Conservation (phyloP, 2,888 invertebrate genomes). For the Nemotelus pantherinus region DNA sequence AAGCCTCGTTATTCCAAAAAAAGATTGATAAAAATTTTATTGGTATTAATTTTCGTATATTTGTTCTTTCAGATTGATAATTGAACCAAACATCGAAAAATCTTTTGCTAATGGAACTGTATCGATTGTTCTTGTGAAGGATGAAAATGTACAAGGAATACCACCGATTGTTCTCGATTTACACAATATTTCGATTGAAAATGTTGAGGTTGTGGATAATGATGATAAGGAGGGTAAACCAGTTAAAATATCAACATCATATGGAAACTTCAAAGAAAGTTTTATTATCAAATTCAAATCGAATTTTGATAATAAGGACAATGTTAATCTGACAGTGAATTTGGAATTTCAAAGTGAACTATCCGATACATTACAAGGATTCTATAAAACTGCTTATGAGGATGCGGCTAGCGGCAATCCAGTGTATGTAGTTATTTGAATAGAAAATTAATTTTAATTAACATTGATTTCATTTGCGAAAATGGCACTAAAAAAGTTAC, state of each 20-base stretch:
- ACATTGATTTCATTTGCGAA: neutral
- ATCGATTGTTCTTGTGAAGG: conserved; percentile 59
- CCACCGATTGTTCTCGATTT: conserved; percentile 64
- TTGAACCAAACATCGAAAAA: conserved; percentile 61
- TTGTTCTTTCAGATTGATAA: conserved; percentile 57
- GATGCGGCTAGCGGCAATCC: conserved; percentile 61
- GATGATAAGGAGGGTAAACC: conserved; percentile 53
- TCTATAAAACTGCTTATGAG: conserved; percentile 67
- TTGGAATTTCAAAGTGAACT: conserved; percentile 68
- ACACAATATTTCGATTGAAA: conserved; percentile 61
- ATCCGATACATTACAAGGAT: conserved; percentile 68
- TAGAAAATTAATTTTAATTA: neutral
- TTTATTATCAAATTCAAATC: conserved; percentile 57
- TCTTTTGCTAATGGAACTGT: conserved; percentile 62
- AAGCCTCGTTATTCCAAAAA: neutral
- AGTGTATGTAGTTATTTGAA: conserved; percentile 60
- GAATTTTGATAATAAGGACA: conserved; percentile 20
- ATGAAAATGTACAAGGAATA: conserved; percentile 56
- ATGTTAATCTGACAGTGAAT: conserved; percentile 62
- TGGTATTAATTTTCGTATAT: neutral
- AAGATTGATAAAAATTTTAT: neutral
- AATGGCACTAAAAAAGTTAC: neutral
- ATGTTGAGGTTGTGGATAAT: conserved; percentile 58
- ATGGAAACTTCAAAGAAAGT: conserved; percentile 60
- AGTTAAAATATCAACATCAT: conserved; percentile 56